phyloP scores from a whole-genome alignment of 2,888 invertebrate genomes.

The Apotomis betuletana region DNA sequence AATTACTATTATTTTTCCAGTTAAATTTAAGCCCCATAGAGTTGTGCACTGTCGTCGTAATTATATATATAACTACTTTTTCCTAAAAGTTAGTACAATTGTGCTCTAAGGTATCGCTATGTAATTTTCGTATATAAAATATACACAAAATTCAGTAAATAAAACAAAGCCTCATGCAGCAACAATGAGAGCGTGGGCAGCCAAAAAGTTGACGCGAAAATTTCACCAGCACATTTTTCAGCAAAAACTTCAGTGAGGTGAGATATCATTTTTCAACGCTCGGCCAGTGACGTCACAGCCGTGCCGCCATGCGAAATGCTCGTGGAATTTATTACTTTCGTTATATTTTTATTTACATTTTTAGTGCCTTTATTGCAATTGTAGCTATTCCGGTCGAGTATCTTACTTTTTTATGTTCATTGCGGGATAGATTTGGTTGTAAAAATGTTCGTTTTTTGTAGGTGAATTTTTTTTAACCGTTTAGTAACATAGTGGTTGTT shows the following conservation, averaged over 20 bases:
- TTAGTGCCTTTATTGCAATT: background rate
- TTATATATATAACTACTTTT: too few species aligned
- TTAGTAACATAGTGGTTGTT: too few species aligned
- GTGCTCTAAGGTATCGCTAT: too few species aligned
- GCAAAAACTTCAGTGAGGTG: constrained; percentile 25
- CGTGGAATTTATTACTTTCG: constrained; percentile 14
- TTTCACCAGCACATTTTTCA: constrained; percentile 25
- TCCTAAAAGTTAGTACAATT: too few species aligned
- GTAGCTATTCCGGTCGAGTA: background rate
- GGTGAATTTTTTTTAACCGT: too few species aligned
- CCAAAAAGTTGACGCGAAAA: constrained; percentile 29
- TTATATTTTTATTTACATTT: constrained; percentile 12
- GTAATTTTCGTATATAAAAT: too few species aligned
- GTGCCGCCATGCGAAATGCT: constrained; percentile 5
- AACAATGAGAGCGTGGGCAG: constrained; percentile 6
- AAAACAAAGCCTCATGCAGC: constrained; percentile 7
- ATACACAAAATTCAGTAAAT: constrained; percentile 1
- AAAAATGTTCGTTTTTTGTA: too few species aligned
- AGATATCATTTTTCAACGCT: constrained; percentile 28
- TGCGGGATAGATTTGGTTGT: background rate
- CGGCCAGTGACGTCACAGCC: constrained; percentile 13
- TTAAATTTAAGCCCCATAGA: too few species aligned
- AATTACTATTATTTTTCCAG: too few species aligned
- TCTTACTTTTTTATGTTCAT: background rate
- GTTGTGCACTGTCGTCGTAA: too few species aligned